phyloP scores from a whole-genome alignment of 2,113 vertebrate species.

The Oreocharis arfaki region DNA sequence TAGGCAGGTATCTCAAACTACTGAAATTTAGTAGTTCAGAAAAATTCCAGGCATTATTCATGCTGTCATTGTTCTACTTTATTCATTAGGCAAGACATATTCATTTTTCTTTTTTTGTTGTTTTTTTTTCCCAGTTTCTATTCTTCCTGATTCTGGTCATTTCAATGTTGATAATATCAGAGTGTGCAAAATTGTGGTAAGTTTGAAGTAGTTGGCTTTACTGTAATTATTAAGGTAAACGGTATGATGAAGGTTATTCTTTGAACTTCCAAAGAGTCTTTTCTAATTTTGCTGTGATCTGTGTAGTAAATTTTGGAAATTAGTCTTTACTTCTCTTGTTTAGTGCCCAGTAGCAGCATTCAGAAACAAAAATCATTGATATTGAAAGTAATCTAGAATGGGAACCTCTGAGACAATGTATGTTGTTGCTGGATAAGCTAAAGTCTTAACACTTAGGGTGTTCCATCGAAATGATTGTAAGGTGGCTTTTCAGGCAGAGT shows the following conservation, averaged over 20 bases:
- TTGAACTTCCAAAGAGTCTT: neutral
- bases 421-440: neutral
- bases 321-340: neutral
- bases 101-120: accelerated
- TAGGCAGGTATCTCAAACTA: neutral
- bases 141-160: slow-evolving; percentile 88
- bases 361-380: neutral
- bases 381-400: neutral
- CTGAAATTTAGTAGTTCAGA: neutral
- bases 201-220: slow-evolving; percentile 25
- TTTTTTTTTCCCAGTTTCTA: slow-evolving; percentile 78
- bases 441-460: neutral
- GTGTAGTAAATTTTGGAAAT: neutral
- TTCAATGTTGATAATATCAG: slow-evolving; percentile 97
- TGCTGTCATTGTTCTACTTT: neutral
- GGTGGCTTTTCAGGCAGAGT: neutral
- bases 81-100: neutral
- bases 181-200: slow-evolving; percentile 98
- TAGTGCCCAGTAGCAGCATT: neutral
- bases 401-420: neutral
- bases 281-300: neutral
- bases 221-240: neutral
- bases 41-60: neutral
- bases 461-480: neutral
- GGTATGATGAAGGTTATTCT: neutral